phyloP scores from a whole-genome alignment of 2,113 vertebrate species.

The Peucedramus taeniatus region DNA sequence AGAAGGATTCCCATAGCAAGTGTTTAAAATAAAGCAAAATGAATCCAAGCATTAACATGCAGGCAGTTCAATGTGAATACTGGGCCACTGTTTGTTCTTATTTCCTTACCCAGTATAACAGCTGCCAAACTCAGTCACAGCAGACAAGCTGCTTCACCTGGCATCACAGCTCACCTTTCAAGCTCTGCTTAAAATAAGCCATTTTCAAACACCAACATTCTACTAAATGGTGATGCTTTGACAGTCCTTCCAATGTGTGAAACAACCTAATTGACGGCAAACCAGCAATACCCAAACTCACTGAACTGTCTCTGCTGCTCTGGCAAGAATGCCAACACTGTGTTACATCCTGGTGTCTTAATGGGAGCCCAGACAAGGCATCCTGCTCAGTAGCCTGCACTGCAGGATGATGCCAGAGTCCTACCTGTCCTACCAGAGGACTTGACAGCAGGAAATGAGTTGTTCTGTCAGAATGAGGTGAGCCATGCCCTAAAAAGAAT shows the following conservation, averaged over 20 bases:
- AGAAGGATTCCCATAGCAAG: neutral
- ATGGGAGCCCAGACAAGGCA: neutral
- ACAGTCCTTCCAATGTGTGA: neutral
- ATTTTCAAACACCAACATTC: neutral
- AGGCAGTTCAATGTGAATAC: neutral
- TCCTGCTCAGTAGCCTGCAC: neutral
- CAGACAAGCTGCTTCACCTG: neutral
- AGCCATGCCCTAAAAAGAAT: neutral
- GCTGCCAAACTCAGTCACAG: neutral
- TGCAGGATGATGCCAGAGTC: neutral
- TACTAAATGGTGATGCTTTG: neutral
- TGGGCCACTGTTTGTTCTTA: neutral
- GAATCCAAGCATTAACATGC: neutral
- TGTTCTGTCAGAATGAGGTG: neutral
- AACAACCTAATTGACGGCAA: neutral
- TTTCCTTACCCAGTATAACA: neutral
- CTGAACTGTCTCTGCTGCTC: neutral
- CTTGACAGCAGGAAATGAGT: neutral
- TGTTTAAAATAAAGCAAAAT: neutral
- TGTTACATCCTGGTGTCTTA: neutral
- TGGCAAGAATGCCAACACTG: neutral
- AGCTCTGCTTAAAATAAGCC: neutral
- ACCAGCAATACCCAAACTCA: neutral
- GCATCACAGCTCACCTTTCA: neutral
- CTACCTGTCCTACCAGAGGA: neutral